Conservation (phyloP, 1,140 invertebrate species). For the Diploscapter pachys region DNA sequence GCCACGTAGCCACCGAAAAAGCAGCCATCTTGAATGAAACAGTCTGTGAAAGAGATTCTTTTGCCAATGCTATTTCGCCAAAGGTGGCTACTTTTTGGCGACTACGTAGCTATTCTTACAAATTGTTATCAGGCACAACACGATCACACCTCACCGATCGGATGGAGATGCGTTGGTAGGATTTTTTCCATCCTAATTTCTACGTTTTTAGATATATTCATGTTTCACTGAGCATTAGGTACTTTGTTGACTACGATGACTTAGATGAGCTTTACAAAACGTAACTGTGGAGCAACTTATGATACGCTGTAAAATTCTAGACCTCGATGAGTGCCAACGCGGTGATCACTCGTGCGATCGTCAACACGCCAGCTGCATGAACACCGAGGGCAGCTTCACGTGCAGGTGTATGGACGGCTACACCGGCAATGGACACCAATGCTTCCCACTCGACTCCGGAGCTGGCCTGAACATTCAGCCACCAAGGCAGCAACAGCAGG, state of each 20-base stretch:
- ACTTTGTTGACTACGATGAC: too few species aligned
- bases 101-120: too few species aligned
- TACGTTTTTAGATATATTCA: background rate
- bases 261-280: too few species aligned
- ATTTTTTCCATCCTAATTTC: constrained; percentile 20
- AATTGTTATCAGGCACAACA: constrained; percentile 33
- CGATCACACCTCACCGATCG: constrained; percentile 26
- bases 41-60: too few species aligned
- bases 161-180: constrained; percentile 49
- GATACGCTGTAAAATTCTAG: constrained; percentile 60
- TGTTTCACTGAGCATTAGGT: too few species aligned
- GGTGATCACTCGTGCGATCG: constrained; percentile 71
- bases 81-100: too few species aligned
- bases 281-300: too few species aligned
- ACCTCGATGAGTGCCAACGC: constrained; percentile 80
- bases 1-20: too few species aligned
- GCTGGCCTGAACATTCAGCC: constrained; percentile 1
- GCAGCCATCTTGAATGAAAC: too few species aligned
- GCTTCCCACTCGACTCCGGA: constrained; percentile 41
- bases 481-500: constrained; percentile 46
- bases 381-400: constrained; percentile 74
- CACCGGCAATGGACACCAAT: constrained; percentile 63
- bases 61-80: too few species aligned
- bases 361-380: constrained; percentile 76
- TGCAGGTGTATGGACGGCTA: constrained; percentile 72